Conservation (phyloP, 1,140 invertebrate genomes). For the Drosophila malerkotliana region DNA sequence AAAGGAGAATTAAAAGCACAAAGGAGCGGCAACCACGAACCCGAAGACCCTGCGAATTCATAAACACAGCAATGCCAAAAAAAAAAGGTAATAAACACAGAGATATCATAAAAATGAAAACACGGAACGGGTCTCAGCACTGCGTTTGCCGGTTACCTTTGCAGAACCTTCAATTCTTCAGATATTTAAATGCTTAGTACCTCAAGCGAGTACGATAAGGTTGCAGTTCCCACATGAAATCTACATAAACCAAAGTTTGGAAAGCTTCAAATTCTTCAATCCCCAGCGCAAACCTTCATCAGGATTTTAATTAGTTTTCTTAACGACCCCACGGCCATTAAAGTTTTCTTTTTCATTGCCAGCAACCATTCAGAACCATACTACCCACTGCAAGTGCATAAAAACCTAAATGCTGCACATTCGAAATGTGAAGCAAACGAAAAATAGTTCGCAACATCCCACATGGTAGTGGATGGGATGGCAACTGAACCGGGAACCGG, state of each 20-base stretch:
- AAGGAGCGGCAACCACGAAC: too few species aligned
- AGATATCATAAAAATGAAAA: slow-evolving; percentile 47
- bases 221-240: neutral
- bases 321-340: neutral
- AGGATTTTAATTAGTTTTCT: neutral
- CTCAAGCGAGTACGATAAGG: neutral
- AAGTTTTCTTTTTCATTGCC: neutral
- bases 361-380: neutral
- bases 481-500: slow-evolving; percentile 24
- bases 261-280: too few species aligned
- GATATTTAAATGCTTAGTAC: neutral
- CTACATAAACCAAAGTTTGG: neutral
- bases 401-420: slow-evolving; percentile 6
- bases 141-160: slow-evolving; percentile 19
- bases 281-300: too few species aligned
- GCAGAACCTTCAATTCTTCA: neutral
- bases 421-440: slow-evolving; percentile 18
- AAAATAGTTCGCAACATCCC: slow-evolving; percentile 43
- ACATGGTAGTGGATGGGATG: slow-evolving; percentile 3
- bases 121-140: neutral
- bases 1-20: slow-evolving; percentile 33
- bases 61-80: slow-evolving; percentile 31
- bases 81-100: slow-evolving; percentile 41
- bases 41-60: slow-evolving; percentile 31
- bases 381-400: slow-evolving; percentile 9